Conservation (phyloP, 2,888 invertebrate genomes). For the Cryptocephalus moraei region DNA sequence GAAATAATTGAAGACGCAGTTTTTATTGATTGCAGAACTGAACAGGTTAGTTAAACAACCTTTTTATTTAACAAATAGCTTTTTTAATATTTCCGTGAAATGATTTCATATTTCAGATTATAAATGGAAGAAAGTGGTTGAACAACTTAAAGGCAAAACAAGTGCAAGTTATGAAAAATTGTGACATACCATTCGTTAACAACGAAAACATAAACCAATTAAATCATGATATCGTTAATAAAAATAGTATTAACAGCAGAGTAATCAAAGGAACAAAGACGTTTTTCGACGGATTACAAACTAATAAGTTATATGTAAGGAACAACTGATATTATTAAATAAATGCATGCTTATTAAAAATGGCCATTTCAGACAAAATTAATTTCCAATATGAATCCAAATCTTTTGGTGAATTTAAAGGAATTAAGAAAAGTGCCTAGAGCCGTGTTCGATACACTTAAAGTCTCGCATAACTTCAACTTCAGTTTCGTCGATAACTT, state of each 20-base stretch:
- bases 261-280: slow-evolving; percentile 26
- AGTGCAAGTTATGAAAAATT: slow-evolving; percentile 13
- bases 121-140: slow-evolving; percentile 27
- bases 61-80: neutral
- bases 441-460: slow-evolving; percentile 25
- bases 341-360: no score
- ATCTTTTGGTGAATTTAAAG: slow-evolving; percentile 17
- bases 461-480: slow-evolving; percentile 23
- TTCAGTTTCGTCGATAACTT: slow-evolving; percentile 24
- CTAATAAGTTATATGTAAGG: slow-evolving; percentile 24
- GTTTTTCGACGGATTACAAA: slow-evolving; percentile 28
- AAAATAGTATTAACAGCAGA: slow-evolving; percentile 14
- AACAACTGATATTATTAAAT: slow-evolving; percentile 9
- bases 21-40: slow-evolving; percentile 17
- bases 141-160: slow-evolving; percentile 11
- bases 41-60: slow-evolving; percentile 23
- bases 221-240: slow-evolving; percentile 20
- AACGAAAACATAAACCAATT: slow-evolving; percentile 20
- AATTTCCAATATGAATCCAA: no score
- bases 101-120: slow-evolving; percentile 15
- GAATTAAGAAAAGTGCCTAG: slow-evolving; percentile 20
- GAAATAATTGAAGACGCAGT: slow-evolving; percentile 30
- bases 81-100: neutral
- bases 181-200: slow-evolving; percentile 18
- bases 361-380: no score